A percentile compares a stretch with the other conserved stretches of the same genome.
Evolutionary conservation across 1,140 invertebrate genomes (phyloP).

Genomic region (Brachionus plicatilis): DNA sequence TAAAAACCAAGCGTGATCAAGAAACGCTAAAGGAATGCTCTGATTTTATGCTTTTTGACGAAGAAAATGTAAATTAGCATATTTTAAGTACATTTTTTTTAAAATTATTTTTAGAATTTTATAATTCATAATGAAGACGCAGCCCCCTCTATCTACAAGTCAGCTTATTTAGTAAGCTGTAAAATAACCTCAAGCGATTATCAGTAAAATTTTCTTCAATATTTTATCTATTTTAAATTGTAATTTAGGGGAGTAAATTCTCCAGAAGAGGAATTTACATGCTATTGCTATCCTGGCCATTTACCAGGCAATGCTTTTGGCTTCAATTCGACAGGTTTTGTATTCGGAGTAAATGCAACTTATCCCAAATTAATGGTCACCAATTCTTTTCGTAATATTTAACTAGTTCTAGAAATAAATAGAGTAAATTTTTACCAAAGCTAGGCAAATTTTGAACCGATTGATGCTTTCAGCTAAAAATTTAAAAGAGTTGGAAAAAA

Average conservation of each 20-base stretch:
- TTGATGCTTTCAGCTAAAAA: slow-evolving; percentile 15
- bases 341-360: not conserved
- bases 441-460: slow-evolving; percentile 32
- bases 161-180: slow-evolving; percentile 2
- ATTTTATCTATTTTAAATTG: not conserved
- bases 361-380: slow-evolving; percentile 1
- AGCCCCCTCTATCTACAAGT: not conserved
- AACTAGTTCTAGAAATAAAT: not conserved
- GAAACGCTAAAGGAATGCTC: not conserved
- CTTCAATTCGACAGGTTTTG: slow-evolving; percentile 11
- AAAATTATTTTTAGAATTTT: not conserved
- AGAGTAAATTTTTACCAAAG: not conserved
- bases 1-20: not conserved
- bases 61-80: slow-evolving; percentile 18
- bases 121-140: slow-evolving; percentile 40
- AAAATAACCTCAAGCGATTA: slow-evolving; percentile 5
- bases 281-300: slow-evolving; percentile 36
- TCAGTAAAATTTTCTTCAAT: not conserved
- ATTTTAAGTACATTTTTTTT: not conserved
- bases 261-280: slow-evolving; percentile 30
- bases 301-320: slow-evolving; percentile 38
- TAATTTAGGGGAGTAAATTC: not conserved
- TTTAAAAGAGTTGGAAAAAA: slow-evolving; percentile 2
- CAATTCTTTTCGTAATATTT: not conserved
- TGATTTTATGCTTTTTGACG: slow-evolving; percentile 6